Percentiles rank a stretch among this genome's conserved stretches.
These are phyloP conservation scores for Nasonia giraulti DNA, from an alignment of 1,140 invertebrate genomes.

Conservation along the genomic window DNA sequence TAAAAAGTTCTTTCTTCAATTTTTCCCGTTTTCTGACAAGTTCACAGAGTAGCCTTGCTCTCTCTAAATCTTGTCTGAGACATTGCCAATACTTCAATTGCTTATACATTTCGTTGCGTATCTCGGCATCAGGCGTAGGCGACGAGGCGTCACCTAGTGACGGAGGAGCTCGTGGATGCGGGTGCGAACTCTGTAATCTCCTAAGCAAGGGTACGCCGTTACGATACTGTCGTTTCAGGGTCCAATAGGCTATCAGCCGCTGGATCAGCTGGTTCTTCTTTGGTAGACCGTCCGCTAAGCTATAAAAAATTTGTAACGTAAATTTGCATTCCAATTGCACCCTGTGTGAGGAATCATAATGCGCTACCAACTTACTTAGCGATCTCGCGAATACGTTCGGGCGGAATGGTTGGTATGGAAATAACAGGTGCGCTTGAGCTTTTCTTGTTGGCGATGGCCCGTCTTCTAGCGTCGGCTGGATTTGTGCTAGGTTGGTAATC, in stretches of 20 bases:
- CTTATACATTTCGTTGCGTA: constrained; percentile 82
- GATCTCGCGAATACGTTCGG: constrained; percentile 91
- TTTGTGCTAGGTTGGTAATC: constrained; percentile 78
- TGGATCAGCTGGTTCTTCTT: constrained; percentile 92
- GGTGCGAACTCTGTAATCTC: constrained; percentile 85
- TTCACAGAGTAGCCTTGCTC: constrained; percentile 94
- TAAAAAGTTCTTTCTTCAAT: constrained; percentile 91
- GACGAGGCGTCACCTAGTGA: constrained; percentile 65
- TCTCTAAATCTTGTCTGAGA: constrained; percentile 94
- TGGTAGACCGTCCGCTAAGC: constrained; percentile 75
- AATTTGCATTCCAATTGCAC: background rate
- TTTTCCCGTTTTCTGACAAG: constrained; percentile 96
- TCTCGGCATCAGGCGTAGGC: constrained; percentile 73
- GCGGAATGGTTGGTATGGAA: constrained; percentile 94
- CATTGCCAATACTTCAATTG: constrained; percentile 97
- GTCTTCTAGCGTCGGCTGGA: constrained; percentile 73
- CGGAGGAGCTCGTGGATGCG: constrained; percentile 75
- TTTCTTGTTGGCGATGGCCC: constrained; percentile 86
- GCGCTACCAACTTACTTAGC: constrained; percentile 70
- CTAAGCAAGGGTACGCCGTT: constrained; percentile 96
- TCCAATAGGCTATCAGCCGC: constrained; percentile 94
- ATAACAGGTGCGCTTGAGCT: constrained; percentile 92
- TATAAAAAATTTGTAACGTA: constrained; percentile 47
- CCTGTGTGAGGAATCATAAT: background rate
- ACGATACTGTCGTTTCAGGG: constrained; percentile 93